Evolutionary conservation across 2,113 vertebrate genomes (phyloP).

Genomic region (Oriolus oriolus): DNA sequence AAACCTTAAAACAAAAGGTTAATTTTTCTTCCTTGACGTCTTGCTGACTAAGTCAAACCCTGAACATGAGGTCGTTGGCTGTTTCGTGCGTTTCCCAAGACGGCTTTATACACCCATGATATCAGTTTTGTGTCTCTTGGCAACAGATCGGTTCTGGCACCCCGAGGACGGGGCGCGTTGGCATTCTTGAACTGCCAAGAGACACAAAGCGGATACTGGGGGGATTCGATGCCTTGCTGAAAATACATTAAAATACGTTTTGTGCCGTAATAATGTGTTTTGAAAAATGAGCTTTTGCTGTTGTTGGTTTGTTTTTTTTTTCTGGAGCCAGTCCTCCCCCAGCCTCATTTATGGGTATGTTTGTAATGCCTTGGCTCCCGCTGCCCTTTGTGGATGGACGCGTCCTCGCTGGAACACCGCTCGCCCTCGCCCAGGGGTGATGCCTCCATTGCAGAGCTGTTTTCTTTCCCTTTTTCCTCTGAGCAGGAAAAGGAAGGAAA

Average conservation of each 20-base stretch:
- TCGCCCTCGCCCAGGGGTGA: background rate
- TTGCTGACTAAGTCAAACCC: conserved; percentile 62
- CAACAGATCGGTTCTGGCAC: conserved; percentile 60
- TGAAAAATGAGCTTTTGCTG: background rate
- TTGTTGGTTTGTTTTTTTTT: background rate
- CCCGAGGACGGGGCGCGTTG: conserved; percentile 9
- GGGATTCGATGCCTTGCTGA: background rate
- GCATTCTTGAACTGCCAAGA: conserved; percentile 36
- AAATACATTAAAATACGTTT: background rate
- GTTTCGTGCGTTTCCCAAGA: background rate
- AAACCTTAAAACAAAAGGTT: conserved; percentile 40
- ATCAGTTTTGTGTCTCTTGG: conserved; percentile 65
- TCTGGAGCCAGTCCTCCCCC: background rate
- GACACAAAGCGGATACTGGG: background rate
- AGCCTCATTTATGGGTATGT: background rate
- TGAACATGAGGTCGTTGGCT: background rate
- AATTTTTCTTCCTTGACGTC: conserved; percentile 56
- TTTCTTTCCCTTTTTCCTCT: background rate
- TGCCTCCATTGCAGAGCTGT: background rate
- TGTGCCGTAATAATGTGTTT: background rate
- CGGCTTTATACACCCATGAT: background rate
- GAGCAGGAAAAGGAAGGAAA: background rate
- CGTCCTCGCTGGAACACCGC: background rate
- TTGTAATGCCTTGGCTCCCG: background rate
- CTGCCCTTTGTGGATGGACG: background rate